Evolutionary conservation across 2,888 invertebrate genomes (phyloP).

Genomic region (Parnassius glacialis): DNA sequence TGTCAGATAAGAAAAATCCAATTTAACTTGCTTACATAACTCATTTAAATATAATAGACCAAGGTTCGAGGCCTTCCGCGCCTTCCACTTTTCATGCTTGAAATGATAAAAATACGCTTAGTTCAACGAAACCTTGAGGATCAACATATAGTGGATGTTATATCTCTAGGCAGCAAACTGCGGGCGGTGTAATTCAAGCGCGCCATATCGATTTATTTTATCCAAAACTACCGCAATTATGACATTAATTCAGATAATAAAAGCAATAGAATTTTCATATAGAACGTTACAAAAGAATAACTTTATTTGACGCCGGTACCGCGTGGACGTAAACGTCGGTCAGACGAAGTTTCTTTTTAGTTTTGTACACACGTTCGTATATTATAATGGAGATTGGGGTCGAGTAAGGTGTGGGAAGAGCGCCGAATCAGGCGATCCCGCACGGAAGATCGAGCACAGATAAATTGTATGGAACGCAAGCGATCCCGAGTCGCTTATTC

Average conservation of each 20-base stretch:
- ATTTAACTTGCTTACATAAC: slow-evolving; percentile 55
- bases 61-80: slow-evolving; percentile 39
- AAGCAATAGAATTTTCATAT: slow-evolving; percentile 68
- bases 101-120: slow-evolving; percentile 37
- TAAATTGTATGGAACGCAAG: slow-evolving; percentile 53
- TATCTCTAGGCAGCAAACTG: slow-evolving; percentile 50
- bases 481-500: slow-evolving; percentile 30
- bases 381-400: slow-evolving; percentile 43
- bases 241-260: slow-evolving; percentile 76
- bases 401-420: slow-evolving; percentile 67
- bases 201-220: slow-evolving; percentile 75
- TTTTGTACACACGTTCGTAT: slow-evolving; percentile 30
- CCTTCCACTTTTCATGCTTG: slow-evolving; percentile 31
- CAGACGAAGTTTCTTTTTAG: slow-evolving; percentile 35
- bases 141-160: slow-evolving; percentile 53
- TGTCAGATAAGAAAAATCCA: slow-evolving; percentile 52
- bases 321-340: slow-evolving; percentile 57
- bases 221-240: slow-evolving; percentile 75
- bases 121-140: slow-evolving; percentile 48
- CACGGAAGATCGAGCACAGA: slow-evolving; percentile 53
- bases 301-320: slow-evolving; percentile 60
- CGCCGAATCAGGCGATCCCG: slow-evolving; percentile 53
- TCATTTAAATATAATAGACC: slow-evolving; percentile 46
- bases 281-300: slow-evolving; percentile 68
- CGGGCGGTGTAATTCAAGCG: slow-evolving; percentile 75